These are phyloP conservation scores for Danionella cerebrum DNA, from an alignment of 2,113 vertebrate genomes.

Conservation along the genomic window DNA sequence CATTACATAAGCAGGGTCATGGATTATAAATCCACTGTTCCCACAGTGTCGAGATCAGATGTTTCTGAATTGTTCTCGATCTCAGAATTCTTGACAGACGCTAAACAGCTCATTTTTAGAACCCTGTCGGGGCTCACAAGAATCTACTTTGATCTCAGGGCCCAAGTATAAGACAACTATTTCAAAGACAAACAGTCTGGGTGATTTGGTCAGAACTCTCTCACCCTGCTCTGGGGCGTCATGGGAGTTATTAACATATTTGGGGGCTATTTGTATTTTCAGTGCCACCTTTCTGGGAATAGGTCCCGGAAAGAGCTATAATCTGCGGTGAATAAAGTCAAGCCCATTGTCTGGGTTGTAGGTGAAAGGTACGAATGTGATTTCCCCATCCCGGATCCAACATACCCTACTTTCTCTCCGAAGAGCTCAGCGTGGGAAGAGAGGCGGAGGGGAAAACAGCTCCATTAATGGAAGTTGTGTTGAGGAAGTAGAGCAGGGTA, in stretches of 20 bases:
- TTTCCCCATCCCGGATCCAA: background rate
- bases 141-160: background rate
- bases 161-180: background rate
- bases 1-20: background rate
- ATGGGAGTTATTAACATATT: conserved; percentile 33
- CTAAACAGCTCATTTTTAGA: background rate
- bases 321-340: conserved; percentile 44
- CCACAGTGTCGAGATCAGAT: background rate
- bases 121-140: background rate
- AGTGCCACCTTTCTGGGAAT: conserved; percentile 36
- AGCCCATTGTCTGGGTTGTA: conserved; percentile 59
- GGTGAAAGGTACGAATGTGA: conserved; percentile 43
- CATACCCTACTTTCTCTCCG: conserved; percentile 38
- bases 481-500: background rate
- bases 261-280: conserved; percentile 17
- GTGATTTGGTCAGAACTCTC: background rate
- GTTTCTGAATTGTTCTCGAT: background rate
- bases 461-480: conserved; percentile 8
- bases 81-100: background rate
- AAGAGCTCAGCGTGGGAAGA: conserved; percentile 47
- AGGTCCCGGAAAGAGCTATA: conserved; percentile 35
- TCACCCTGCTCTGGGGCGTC: background rate
- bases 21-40: background rate
- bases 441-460: conserved; percentile 1
- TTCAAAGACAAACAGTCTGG: background rate